Conservation (phyloP, 1,140 invertebrate genomes). For the Drosophila orosa region DNA sequence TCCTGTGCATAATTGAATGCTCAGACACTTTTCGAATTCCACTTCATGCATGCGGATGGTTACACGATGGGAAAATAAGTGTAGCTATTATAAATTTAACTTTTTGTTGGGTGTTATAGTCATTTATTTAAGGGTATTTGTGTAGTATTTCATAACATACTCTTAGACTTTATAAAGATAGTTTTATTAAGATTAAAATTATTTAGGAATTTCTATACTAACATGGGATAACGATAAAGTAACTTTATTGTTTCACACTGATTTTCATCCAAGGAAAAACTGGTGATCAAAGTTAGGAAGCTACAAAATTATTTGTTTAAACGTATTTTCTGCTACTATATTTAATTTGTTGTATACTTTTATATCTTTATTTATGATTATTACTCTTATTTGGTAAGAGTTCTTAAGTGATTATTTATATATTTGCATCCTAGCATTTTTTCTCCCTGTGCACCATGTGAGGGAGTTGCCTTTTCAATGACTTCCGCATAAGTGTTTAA, state of each 20-base stretch:
- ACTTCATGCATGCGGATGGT: constrained; percentile 17
- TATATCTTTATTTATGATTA: not conserved
- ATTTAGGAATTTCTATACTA: not conserved
- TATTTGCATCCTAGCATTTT: too few relatives aligned
- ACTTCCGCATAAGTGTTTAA: constrained; percentile 82
- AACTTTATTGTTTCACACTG: not conserved
- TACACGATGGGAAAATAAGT: constrained; percentile 6
- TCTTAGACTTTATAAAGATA: too few relatives aligned
- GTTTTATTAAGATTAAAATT: not conserved
- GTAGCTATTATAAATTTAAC: too few relatives aligned
- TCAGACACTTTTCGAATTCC: constrained; percentile 70
- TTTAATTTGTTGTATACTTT: too few relatives aligned
- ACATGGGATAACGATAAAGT: not conserved
- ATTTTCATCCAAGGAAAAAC: too few relatives aligned
- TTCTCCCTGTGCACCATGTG: constrained; percentile 18
- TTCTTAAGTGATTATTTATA: too few relatives aligned
- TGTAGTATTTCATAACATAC: not conserved
- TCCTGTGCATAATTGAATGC: constrained; percentile 74
- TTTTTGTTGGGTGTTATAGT: too few relatives aligned
- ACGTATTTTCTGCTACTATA: not conserved
- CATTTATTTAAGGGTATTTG: too few relatives aligned
- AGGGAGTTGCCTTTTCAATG: constrained; percentile 63
- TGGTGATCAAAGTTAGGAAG: not conserved
- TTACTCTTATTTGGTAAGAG: not conserved
- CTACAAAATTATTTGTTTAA: not conserved